Evolutionary conservation across 2,797 vertebrate genomes (phyloP).

Genomic region (Myotis pilosus): DNA sequence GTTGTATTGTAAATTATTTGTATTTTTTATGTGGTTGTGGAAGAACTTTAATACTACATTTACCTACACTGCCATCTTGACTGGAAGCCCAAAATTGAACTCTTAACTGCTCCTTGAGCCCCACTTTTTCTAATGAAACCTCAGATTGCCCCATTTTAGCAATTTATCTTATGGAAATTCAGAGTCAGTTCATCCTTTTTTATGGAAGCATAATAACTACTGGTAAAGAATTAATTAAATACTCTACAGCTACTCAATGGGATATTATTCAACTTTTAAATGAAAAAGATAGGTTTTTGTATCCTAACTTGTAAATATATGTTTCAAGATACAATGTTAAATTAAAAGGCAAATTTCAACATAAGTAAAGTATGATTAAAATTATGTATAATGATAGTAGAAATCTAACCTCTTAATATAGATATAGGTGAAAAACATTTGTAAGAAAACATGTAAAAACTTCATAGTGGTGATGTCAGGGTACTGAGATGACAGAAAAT

Average conservation of each 20-base stretch:
- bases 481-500: background rate
- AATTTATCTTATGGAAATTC: background rate
- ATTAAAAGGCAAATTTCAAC: background rate
- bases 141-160: background rate
- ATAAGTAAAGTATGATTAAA: background rate
- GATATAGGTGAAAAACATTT: background rate
- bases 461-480: background rate
- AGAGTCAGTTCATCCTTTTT: background rate
- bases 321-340: background rate
- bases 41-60: no score
- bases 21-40: no score
- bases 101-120: background rate
- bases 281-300: background rate
- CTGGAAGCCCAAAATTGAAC: background rate
- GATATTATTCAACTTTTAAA: background rate
- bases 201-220: background rate
- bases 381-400: background rate
- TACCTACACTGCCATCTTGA: no score
- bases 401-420: background rate
- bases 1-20: no score
- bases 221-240: background rate
- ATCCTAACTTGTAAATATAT: background rate
- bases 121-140: background rate
- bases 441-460: background rate
- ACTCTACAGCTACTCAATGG: background rate